Conservation (phyloP, 2,113 vertebrate genomes). For the Thalassarche chlororhynchos region DNA sequence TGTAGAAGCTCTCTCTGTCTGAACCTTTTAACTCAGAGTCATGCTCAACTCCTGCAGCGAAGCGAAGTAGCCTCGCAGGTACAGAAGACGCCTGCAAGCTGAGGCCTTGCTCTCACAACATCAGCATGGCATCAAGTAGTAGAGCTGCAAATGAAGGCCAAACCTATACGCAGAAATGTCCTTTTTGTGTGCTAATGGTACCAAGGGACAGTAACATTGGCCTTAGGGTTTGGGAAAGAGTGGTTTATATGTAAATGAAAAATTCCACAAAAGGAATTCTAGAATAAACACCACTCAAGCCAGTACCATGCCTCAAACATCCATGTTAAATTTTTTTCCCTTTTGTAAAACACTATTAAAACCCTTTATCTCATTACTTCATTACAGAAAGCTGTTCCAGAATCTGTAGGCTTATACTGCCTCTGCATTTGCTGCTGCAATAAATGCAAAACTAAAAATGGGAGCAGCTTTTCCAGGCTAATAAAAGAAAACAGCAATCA, state of each 20-base stretch:
- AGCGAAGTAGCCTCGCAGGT: neutral
- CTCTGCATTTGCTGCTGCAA: neutral
- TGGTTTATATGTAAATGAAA: neutral
- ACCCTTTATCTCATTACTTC: neutral
- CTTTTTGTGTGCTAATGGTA: neutral
- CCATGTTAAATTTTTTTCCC: neutral
- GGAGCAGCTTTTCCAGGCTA: neutral
- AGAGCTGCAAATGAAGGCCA: neutral
- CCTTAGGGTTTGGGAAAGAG: neutral
- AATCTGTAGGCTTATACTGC: neutral
- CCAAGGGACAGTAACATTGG: neutral
- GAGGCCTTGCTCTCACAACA: neutral
- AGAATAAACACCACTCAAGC: neutral
- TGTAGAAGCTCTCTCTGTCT: accelerated
- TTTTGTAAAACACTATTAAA: neutral
- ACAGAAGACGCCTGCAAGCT: neutral
- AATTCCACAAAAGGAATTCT: neutral
- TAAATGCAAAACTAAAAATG: neutral
- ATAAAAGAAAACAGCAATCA: neutral
- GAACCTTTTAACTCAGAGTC: neutral
- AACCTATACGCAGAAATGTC: neutral
- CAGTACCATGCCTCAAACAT: neutral
- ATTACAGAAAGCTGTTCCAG: neutral
- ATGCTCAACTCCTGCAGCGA: neutral
- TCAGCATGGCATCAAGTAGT: neutral